These are phyloP conservation scores for Hyposmocoma kahamanoa DNA, from an alignment of 1,140 invertebrate species.

Conservation along the genomic window DNA sequence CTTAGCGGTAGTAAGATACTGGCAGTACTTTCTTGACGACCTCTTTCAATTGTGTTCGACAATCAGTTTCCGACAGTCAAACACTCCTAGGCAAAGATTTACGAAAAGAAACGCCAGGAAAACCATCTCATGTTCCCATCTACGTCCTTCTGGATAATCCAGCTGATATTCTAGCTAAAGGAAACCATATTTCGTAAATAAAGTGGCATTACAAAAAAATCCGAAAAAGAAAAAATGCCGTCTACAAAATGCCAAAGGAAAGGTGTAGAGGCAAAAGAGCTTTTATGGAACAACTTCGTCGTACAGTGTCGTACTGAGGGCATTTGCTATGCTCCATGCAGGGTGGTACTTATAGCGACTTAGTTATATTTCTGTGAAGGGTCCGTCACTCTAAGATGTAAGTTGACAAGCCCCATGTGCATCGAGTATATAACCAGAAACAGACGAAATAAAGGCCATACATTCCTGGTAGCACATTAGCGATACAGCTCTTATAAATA, in stretches of 20 bases:
- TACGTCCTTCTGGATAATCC: background rate
- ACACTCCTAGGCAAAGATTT: too few relatives aligned
- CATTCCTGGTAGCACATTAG: too few relatives aligned
- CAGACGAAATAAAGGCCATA: too few relatives aligned
- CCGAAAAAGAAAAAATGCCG: slow-evolving; percentile 30
- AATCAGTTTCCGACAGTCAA: too few relatives aligned
- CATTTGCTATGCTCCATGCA: slow-evolving; percentile 32
- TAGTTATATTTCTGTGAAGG: background rate
- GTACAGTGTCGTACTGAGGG: slow-evolving; percentile 39
- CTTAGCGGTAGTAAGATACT: too few relatives aligned
- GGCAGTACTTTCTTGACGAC: too few relatives aligned
- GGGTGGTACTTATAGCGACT: slow-evolving; percentile 22
- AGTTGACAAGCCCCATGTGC: too few relatives aligned
- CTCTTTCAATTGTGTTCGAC: too few relatives aligned
- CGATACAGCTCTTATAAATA: too few relatives aligned
- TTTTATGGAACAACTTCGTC: slow-evolving; percentile 58
- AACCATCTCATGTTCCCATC: background rate
- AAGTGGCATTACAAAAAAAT: slow-evolving; percentile 30
- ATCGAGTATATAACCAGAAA: too few relatives aligned
- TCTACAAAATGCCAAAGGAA: slow-evolving; percentile 52
- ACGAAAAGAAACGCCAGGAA: background rate
- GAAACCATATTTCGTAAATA: slow-evolving; percentile 31
- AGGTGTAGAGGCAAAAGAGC: slow-evolving; percentile 52
- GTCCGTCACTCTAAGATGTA: too few relatives aligned
- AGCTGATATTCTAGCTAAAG: slow-evolving; percentile 1